Conservation (phyloP, 1,140 invertebrate genomes). For the Ectropis grisescens region DNA sequence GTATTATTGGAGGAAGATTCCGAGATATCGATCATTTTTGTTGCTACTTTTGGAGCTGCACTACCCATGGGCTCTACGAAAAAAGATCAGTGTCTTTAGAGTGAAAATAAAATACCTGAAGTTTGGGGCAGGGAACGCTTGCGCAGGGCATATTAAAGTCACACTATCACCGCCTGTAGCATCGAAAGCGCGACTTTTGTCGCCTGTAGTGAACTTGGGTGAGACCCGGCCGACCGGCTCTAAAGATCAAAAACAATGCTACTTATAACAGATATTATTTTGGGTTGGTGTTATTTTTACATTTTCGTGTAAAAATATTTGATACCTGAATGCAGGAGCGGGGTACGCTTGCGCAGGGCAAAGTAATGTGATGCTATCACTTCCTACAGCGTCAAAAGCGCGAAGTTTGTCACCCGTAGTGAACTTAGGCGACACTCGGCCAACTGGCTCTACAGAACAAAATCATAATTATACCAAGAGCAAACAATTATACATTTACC, state of each 20-base stretch:
- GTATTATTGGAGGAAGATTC: conserved; percentile 47
- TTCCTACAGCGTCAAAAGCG: conserved; percentile 70
- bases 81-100: conserved; percentile 70
- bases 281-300: too few relatives aligned
- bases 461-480: conserved; percentile 15
- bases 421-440: conserved; percentile 82
- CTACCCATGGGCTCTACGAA: conserved; percentile 79
- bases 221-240: conserved; percentile 83
- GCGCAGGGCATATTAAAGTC: conserved; percentile 78
- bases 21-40: conserved; percentile 58
- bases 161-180: conserved; percentile 66
- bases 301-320: conserved; percentile 10
- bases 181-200: conserved; percentile 74
- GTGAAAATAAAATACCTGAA: conserved; percentile 80
- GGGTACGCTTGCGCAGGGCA: conserved; percentile 82
- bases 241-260: conserved; percentile 31
- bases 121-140: conserved; percentile 78
- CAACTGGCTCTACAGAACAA: conserved; percentile 76
- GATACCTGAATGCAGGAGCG: conserved; percentile 78
- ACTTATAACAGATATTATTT: conserved; percentile 4
- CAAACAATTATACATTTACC: conserved; percentile 68
- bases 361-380: conserved; percentile 72
- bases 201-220: conserved; percentile 81
- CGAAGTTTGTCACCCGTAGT: conserved; percentile 77
- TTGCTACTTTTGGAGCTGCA: conserved; percentile 76